These are phyloP conservation scores for Leptocoma aspasia DNA, from an alignment of 2,113 vertebrate species.

Conservation along the genomic window DNA sequence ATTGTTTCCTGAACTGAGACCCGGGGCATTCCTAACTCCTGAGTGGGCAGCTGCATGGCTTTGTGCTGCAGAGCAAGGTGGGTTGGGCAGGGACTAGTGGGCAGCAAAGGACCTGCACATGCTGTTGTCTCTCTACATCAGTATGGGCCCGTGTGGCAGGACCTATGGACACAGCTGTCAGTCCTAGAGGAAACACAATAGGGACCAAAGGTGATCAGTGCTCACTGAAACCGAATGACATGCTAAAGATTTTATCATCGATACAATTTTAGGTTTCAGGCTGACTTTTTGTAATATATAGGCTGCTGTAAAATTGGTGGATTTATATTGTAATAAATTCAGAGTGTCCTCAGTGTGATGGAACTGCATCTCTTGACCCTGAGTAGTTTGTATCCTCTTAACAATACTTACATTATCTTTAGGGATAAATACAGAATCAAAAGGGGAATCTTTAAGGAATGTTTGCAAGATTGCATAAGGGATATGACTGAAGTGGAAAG, in stretches of 20 bases:
- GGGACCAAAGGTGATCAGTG: not conserved
- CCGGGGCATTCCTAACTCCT: rapidly evolving
- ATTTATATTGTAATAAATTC: not conserved
- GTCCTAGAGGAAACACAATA: not conserved
- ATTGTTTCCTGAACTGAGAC: not conserved
- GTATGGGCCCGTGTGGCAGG: rapidly evolving
- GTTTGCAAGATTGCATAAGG: not conserved
- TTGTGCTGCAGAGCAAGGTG: rapidly evolving
- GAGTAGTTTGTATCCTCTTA: not conserved
- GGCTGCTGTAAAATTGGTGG: not conserved
- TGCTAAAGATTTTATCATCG: rapidly evolving
- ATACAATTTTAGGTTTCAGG: not conserved
- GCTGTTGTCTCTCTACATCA: rapidly evolving
- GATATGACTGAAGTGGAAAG: not conserved
- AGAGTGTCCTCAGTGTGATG: not conserved
- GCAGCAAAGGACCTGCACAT: not conserved
- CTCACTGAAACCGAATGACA: not conserved
- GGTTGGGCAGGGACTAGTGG: not conserved
- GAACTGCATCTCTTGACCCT: not conserved
- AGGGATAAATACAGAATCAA: not conserved
- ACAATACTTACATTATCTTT: not conserved
- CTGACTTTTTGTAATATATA: not conserved
- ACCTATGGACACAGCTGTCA: not conserved
- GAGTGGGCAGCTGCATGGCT: not conserved
- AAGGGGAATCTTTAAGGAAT: not conserved